Evolutionary conservation across 2,797 vertebrate genomes (phyloP), one percentile per base, ranked within the genome.

Genomic region (Sebastes miniatus): DNA sequence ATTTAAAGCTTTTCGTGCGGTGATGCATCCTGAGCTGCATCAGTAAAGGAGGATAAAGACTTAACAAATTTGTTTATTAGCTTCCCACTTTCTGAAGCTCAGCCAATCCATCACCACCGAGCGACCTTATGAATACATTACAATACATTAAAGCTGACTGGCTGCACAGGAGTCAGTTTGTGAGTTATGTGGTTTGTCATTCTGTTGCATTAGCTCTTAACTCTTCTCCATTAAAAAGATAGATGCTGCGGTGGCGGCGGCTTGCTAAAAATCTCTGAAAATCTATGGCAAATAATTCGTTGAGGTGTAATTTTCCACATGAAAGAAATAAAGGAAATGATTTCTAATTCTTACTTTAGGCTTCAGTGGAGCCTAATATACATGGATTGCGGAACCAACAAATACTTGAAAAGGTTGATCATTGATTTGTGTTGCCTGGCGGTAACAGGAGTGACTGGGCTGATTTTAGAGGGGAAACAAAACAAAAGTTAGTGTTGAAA

Each of bases 81-180:
- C 87, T 90, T 86, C 83, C 79, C 69, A 79, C 73, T 91, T 89
- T 88, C 89, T 81, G 84, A 95, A 87, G 94, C 90, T 91, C 80
- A 83, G 88, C 85, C 76, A 83, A 90, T 93, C 95, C 94, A 96
- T 91, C 91, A 92, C 94, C 94, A 94, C 90, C 92, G 90, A 94
- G 92, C 89, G 90, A 93, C 91, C 91, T 77, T 95, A 92, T 94
- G 93, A 93, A 93, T 95, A 92, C 87, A 96, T 96, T 95, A 94
- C 80, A 95, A 95, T 95, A 93, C 80, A 94, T 95, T 95, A 95
- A 87, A 83, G 92, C 88, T 94, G 93, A 95, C 91, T 95, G 93
- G 88, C 91, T 81, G 91, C 85, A 79, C 93, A 89, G 69, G 85
- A 92, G 88, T 90, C 87, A 90, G 87, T 90, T 73, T 83, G 85